Evolutionary conservation across 2,797 vertebrate genomes (phyloP).

Genomic region (Oophaga sylvatica): DNA sequence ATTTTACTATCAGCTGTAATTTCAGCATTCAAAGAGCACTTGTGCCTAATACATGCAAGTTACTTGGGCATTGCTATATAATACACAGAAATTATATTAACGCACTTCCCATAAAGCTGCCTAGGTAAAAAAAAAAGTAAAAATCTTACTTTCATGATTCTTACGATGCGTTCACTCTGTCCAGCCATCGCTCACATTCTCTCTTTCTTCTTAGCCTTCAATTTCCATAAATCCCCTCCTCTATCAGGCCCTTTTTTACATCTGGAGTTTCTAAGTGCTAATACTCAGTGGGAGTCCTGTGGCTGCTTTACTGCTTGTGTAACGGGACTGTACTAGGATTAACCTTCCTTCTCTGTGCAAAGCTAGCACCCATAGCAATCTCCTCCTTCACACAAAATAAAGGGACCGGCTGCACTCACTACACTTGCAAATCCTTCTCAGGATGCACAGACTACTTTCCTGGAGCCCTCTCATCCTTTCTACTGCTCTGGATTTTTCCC

Average conservation of each 20-base stretch:
- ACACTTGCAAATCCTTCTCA: slow-evolving; percentile 52
- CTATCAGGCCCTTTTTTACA: slow-evolving; percentile 62
- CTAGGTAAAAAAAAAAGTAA: slow-evolving; percentile 41
- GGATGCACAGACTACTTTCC: slow-evolving; percentile 40
- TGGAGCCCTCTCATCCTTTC: slow-evolving; percentile 41
- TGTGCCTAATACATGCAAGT: slow-evolving; percentile 28
- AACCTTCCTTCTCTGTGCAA: slow-evolving; percentile 69
- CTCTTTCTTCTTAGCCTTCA: slow-evolving; percentile 57
- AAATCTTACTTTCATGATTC: slow-evolving; percentile 38
- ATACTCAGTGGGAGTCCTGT: slow-evolving; percentile 65
- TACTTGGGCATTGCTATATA: slow-evolving; percentile 26
- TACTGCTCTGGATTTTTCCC: slow-evolving; percentile 11
- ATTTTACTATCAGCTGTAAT: background rate
- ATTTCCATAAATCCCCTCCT: slow-evolving; percentile 50
- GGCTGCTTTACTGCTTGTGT: slow-evolving; percentile 64
- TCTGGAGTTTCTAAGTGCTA: slow-evolving; percentile 64
- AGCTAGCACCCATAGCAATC: slow-evolving; percentile 68
- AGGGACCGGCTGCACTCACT: slow-evolving; percentile 53
- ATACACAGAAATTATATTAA: slow-evolving; percentile 11
- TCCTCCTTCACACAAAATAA: slow-evolving; percentile 68
- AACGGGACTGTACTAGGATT: slow-evolving; percentile 65
- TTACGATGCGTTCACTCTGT: slow-evolving; percentile 6
- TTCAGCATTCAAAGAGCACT: background rate
- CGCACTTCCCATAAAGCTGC: slow-evolving; percentile 33
- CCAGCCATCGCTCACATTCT: slow-evolving; percentile 56